Percentiles rank a stretch among this genome's conserved stretches.
Evolutionary conservation across 2,888 invertebrate species (phyloP).

Genomic region (Euclidia mi): DNA sequence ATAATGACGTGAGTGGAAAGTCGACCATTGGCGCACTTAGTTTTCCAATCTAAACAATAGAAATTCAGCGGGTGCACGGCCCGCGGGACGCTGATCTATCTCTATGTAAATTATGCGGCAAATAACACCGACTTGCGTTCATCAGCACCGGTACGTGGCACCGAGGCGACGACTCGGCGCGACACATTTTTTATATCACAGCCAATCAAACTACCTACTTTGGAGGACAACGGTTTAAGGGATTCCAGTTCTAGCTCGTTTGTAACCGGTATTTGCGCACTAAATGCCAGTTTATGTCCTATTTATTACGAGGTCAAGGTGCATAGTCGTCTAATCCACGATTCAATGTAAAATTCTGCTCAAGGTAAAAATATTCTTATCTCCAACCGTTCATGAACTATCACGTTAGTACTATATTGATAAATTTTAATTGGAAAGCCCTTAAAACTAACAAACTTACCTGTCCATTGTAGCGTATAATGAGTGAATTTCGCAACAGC

Average conservation of each 20-base stretch:
- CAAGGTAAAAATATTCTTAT: neutral
- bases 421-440: too few species aligned
- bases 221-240: conserved; percentile 50
- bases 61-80: conserved; percentile 88
- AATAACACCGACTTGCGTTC: conserved; percentile 85
- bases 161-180: conserved; percentile 45
- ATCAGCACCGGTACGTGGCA: conserved; percentile 77
- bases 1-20: conserved; percentile 86
- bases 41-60: conserved; percentile 90
- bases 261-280: conserved; percentile 28
- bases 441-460: conserved; percentile 57
- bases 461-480: conserved; percentile 39
- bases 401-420: too few species aligned
- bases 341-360: neutral
- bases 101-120: conserved; percentile 89
- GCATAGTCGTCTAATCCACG: conserved; percentile 2
- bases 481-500: conserved; percentile 66
- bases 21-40: conserved; percentile 83
- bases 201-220: conserved; percentile 54
- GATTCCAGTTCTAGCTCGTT: conserved; percentile 52
- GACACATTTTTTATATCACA: conserved; percentile 59
- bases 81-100: conserved; percentile 87
- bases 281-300: conserved; percentile 12
- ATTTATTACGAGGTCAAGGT: conserved; percentile 7
- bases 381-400: too few species aligned